These are phyloP conservation scores for Lamprotornis superbus DNA, from an alignment of 2,113 vertebrate genomes.

Conservation along the genomic window DNA sequence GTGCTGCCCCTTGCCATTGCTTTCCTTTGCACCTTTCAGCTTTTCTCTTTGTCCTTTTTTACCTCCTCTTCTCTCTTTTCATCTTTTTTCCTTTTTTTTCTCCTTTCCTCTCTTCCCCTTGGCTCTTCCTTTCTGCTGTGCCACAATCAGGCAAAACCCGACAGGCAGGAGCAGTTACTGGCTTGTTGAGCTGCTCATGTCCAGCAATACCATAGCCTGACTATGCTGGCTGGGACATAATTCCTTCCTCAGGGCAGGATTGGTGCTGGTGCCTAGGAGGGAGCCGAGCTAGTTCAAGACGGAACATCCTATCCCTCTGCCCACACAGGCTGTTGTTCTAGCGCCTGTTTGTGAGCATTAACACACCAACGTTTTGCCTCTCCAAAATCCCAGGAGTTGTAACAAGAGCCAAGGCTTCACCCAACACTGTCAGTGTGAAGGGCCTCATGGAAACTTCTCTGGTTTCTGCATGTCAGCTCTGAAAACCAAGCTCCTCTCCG, in stretches of 20 bases:
- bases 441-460: background rate
- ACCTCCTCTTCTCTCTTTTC: fast-evolving
- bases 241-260: background rate
- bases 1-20: background rate
- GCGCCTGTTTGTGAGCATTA: background rate
- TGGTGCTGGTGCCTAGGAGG: background rate
- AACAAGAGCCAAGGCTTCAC: background rate
- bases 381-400: background rate
- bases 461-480: background rate
- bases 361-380: background rate
- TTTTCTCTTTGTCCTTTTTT: background rate
- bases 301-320: background rate
- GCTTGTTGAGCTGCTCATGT: background rate
- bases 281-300: background rate
- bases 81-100: background rate
- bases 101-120: background rate
- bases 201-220: background rate
- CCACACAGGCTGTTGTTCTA: background rate
- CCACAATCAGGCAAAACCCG: background rate
- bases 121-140: background rate
- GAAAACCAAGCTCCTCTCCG: background rate
- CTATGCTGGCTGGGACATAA: background rate
- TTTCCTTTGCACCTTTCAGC: background rate
- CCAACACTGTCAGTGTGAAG: background rate
- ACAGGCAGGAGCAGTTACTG: background rate